phyloP scores from a whole-genome alignment of 1,140 invertebrate species.

The Caenorhabditis tropicalis region DNA sequence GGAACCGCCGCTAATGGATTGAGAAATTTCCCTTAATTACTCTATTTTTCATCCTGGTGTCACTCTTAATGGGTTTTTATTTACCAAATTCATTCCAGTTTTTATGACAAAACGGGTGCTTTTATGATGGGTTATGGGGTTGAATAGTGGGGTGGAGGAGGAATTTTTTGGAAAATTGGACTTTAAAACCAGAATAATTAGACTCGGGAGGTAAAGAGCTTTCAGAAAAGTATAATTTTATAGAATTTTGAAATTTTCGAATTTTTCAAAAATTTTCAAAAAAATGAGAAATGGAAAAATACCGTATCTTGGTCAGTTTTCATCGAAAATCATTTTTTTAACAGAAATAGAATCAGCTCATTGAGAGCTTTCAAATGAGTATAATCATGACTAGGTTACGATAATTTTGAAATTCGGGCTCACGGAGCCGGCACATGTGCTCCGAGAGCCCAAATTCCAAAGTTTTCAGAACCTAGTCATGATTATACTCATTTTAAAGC shows the following conservation, averaged over 20 bases:
- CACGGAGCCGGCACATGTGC: too few relatives aligned
- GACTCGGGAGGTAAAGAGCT: neutral
- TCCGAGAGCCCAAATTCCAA: too few relatives aligned
- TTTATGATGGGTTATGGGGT: neutral
- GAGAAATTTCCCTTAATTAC: neutral
- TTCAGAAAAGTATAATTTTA: neutral
- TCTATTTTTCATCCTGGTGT: neutral
- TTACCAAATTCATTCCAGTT: too few relatives aligned
- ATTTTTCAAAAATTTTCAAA: too few relatives aligned
- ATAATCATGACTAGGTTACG: too few relatives aligned
- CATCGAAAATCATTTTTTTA: neutral
- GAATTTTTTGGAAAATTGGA: neutral
- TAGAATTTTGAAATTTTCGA: too few relatives aligned
- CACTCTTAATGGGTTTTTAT: neutral
- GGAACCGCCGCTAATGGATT: constrained; percentile 13
- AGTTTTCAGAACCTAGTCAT: too few relatives aligned
- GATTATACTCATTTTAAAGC: too few relatives aligned
- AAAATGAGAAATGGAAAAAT: too few relatives aligned
- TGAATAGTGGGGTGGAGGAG: neutral
- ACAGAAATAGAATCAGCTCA: neutral
- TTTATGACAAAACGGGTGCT: neutral
- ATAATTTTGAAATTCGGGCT: too few relatives aligned
- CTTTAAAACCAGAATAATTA: neutral
- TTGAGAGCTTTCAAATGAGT: too few relatives aligned
- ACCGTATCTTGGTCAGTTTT: neutral